Base-by-base conservation (phyloP, 2,797 vertebrate genomes). In the Lutjanus argentimaculatus region DNA sequence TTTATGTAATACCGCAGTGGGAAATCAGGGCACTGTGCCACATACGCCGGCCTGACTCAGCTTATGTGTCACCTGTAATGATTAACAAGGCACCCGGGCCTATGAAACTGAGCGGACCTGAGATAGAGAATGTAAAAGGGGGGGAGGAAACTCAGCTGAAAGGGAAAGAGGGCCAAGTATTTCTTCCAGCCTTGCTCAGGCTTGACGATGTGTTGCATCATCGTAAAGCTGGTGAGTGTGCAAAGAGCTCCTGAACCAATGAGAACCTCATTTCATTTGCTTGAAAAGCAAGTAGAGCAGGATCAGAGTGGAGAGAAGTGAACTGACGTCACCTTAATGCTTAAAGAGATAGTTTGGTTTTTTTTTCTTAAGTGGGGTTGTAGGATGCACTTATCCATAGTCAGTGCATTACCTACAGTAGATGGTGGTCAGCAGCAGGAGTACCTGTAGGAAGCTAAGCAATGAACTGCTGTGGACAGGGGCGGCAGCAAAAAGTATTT, bases 11-110 rank as follows among this genome's bases (percentile, higher is more conserved):
- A 17, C 55, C 55, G 22, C 75, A 21, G 81, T 10, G 57, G 66
- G 89, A 85, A 93, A 91, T 36, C 66, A 80, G 91, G 91, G 91
- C 93, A 91, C 91, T 91, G 91, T 87, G 90, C 92, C 91, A 91
- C 89, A 64, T 75, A 67, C 0, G 9, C 52, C 10, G 58, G 72
- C 67, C 84, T 88, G 87, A 93, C 74, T 93, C 90, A 81, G 88
- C 86, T 6, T 17, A 55, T 52, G 68, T 63, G 75, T 85, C 90
- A 92, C 90, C 90, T 86, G 85, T 46, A 58, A 65, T 51, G 85
- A 89, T 85, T 43, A 64, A 77, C 51, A 36, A 62, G n/a, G 43
- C 22, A 8, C 25, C 25, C 43, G 0, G 17, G 67, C 72, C 72
- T 4, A 48, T 36, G 16, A 72, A 76, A 71, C 40, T 43, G 55